Conservation (phyloP, 2,888 invertebrate genomes). For the Scotopteryx bipunctaria region DNA sequence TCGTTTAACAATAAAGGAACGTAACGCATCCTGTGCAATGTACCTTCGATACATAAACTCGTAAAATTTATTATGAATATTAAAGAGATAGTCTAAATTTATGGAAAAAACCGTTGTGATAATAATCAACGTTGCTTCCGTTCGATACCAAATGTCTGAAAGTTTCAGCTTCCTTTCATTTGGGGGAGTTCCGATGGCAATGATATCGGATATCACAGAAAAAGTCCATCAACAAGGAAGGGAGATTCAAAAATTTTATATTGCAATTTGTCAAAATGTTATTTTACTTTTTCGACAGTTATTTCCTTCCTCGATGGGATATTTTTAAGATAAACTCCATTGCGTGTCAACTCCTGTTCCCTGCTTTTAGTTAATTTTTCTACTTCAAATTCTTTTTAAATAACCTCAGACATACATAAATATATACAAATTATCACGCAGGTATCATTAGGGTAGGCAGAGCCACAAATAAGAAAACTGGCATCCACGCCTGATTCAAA, state of each 20-base stretch:
- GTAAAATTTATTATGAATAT: conserved; percentile 79
- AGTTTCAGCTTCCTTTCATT: conserved; percentile 31
- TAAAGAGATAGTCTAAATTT: conserved; percentile 64
- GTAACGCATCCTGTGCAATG: conserved; percentile 54
- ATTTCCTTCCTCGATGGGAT: not conserved
- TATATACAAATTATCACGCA: too few relatives aligned
- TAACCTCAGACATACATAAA: too few relatives aligned
- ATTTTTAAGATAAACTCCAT: not conserved
- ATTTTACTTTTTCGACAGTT: not conserved
- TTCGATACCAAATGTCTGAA: conserved; percentile 41
- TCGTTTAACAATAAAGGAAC: conserved; percentile 35
- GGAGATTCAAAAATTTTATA: not conserved
- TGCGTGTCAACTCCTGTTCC: not conserved
- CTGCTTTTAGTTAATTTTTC: too few relatives aligned
- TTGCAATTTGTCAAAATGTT: conserved; percentile 12
- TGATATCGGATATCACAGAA: conserved; percentile 21
- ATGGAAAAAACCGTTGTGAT: conserved; percentile 66
- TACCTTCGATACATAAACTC: conserved; percentile 69
- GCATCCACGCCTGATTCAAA: too few relatives aligned
- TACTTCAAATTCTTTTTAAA: too few relatives aligned
- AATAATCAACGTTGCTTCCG: conserved; percentile 72
- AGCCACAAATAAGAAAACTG: too few relatives aligned
- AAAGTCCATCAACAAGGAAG: conserved; percentile 2
- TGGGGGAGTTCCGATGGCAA: conserved; percentile 25
- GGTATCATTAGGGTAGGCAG: too few relatives aligned